These are phyloP conservation scores for Drosophila cardini DNA, from an alignment of 1,140 invertebrate species.

Conservation along the genomic window DNA sequence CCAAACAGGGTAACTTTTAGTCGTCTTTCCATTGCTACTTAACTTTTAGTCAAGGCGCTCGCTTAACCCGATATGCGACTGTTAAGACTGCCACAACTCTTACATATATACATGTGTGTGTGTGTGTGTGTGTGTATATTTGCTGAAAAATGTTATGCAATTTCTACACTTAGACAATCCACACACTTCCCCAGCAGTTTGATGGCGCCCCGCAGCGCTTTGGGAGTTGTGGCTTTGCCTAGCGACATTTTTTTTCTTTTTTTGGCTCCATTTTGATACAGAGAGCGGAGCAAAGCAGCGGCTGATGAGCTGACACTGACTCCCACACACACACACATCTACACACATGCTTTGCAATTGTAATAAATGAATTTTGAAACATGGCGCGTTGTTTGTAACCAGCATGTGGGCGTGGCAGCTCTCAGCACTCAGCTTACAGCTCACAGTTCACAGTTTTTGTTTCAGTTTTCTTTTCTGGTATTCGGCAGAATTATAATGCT, in stretches of 20 bases:
- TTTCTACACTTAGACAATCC: constrained; percentile 74
- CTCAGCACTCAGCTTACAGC: too few species aligned
- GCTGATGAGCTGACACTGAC: constrained; percentile 61
- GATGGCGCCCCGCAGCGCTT: constrained; percentile 58
- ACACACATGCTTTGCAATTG: constrained; percentile 47
- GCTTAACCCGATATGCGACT: constrained; percentile 66
- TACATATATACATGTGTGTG: constrained; percentile 28
- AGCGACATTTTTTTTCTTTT: constrained; percentile 49
- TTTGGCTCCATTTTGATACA: constrained; percentile 9
- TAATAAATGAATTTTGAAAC: constrained; percentile 77
- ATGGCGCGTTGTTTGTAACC: constrained; percentile 55
- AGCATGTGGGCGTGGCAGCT: constrained; percentile 66
- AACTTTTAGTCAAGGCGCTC: constrained; percentile 6
- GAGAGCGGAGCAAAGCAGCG: constrained; percentile 19
- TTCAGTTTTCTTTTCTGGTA: neutral
- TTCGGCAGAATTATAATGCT: constrained; percentile 43
- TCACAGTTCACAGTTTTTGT: constrained; percentile 7
- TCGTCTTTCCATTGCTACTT: neutral
- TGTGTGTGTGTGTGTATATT: constrained; percentile 36
- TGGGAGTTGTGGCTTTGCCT: constrained; percentile 43
- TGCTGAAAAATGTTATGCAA: constrained; percentile 76
- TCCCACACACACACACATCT: constrained; percentile 12
- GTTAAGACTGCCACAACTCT: constrained; percentile 52
- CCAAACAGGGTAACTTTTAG: constrained; percentile 36
- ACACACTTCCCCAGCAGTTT: constrained; percentile 46